Percentiles rank a stretch among this genome's conserved stretches.
Evolutionary conservation across 2,113 vertebrate species (phyloP).

Genomic region (Colaptes auratus): DNA sequence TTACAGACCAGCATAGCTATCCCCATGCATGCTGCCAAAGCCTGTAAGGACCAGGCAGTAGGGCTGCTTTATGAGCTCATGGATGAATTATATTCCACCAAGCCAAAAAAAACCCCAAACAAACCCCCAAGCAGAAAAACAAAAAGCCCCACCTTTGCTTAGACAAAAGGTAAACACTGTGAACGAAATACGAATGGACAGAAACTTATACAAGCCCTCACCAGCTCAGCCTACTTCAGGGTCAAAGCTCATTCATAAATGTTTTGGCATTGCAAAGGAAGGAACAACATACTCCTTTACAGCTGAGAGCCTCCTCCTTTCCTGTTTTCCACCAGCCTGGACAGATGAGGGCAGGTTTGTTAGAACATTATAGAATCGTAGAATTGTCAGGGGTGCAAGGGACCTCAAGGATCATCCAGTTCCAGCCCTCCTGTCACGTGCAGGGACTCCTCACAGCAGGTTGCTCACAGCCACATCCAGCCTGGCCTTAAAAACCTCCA

Average conservation of each 20-base stretch:
- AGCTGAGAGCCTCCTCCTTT: not conserved
- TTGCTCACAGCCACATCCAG: too few relatives aligned
- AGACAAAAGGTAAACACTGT: not conserved
- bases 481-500: too few relatives aligned
- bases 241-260: conserved; percentile 29
- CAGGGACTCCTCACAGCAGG: too few relatives aligned
- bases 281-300: not conserved
- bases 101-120: not conserved
- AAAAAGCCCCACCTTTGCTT: not conserved
- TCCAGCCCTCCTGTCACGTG: too few relatives aligned
- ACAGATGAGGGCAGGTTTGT: not conserved
- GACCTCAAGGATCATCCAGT: too few relatives aligned
- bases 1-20: not conserved
- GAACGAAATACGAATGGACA: not conserved
- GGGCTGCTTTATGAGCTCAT: not conserved
- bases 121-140: too few relatives aligned
- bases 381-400: too few relatives aligned
- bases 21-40: not conserved
- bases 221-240: not conserved
- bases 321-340: not conserved
- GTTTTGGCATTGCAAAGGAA: not conserved
- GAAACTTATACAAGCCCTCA: not conserved
- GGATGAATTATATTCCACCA: not conserved
- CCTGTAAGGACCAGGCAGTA: not conserved
- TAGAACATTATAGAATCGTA: not conserved